Conservation (phyloP, 2,888 invertebrate species). For the Empis livida region DNA sequence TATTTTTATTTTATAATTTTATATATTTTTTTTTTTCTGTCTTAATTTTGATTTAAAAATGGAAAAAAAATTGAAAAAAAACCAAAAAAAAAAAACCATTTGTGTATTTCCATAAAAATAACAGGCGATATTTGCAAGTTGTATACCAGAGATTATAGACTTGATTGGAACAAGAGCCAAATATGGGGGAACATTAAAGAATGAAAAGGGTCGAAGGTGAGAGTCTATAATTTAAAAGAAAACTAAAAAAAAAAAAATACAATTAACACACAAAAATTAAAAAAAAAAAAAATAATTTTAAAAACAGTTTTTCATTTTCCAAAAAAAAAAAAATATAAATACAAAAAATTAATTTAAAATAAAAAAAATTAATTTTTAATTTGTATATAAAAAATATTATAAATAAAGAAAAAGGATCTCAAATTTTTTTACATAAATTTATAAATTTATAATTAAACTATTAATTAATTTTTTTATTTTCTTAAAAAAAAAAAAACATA, state of each 20-base stretch:
- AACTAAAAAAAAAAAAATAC: constrained; percentile 17
- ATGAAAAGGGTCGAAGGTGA: constrained; percentile 99
- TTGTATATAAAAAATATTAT: not conserved
- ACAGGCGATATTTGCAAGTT: constrained; percentile 99
- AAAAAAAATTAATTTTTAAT: not conserved
- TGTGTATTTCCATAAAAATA: constrained; percentile 28
- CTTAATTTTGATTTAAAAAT: constrained; percentile 1
- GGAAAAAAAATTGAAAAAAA: constrained; percentile 1
- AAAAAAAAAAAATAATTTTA: constrained; percentile 5
- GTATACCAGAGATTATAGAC: constrained; percentile 99
- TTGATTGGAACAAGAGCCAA: constrained; percentile 99
- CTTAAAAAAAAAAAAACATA: too few species aligned
- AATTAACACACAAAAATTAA: constrained; percentile 11
- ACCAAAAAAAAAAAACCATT: not conserved
- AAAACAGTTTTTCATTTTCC: constrained; percentile 2
- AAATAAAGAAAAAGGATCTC: not conserved
- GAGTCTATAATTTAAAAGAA: constrained; percentile 31
- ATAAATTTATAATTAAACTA: too few species aligned
- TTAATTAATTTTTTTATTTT: too few species aligned
- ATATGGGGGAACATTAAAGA: constrained; percentile 99
- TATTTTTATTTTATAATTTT: too few species aligned
- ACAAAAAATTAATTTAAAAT: constrained; percentile 5
- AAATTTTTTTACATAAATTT: too few species aligned
- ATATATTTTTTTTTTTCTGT: too few species aligned
- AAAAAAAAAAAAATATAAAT: not conserved